Conservation (phyloP, 2,797 vertebrate species). For the Tragopan temminckii region DNA sequence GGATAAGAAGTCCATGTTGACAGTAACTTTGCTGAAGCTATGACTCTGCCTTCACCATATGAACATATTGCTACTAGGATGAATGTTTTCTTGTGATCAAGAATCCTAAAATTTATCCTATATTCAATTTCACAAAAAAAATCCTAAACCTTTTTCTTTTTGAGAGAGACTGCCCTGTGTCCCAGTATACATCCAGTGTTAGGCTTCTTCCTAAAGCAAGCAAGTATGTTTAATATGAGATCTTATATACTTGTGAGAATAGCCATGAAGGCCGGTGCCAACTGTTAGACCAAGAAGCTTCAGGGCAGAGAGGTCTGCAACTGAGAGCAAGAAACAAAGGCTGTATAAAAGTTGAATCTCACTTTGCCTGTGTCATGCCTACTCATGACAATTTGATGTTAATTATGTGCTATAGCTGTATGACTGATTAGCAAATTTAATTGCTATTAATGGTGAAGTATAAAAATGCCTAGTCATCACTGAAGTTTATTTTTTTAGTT, state of each 20-base stretch:
- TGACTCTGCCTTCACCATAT: background rate
- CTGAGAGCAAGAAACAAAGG: background rate
- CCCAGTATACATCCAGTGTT: background rate
- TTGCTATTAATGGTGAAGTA: background rate
- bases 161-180: background rate
- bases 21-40: background rate
- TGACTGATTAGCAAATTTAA: background rate
- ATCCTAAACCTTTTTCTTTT: background rate
- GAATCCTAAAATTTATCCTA: background rate
- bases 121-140: background rate
- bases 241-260: background rate
- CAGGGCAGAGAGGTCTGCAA: background rate
- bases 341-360: background rate
- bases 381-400: background rate
- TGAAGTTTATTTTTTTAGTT: constrained; percentile 37
- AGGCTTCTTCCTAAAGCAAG: background rate
- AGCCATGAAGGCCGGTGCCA: background rate
- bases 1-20: background rate
- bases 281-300: background rate
- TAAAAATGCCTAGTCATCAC: background rate
- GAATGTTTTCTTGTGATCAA: background rate
- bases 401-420: background rate
- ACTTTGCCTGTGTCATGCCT: background rate
- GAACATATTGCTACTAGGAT: background rate
- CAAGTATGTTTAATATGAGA: background rate